phyloP scores from a whole-genome alignment of 2,113 vertebrate genomes.

The Heteronetta atricapilla region DNA sequence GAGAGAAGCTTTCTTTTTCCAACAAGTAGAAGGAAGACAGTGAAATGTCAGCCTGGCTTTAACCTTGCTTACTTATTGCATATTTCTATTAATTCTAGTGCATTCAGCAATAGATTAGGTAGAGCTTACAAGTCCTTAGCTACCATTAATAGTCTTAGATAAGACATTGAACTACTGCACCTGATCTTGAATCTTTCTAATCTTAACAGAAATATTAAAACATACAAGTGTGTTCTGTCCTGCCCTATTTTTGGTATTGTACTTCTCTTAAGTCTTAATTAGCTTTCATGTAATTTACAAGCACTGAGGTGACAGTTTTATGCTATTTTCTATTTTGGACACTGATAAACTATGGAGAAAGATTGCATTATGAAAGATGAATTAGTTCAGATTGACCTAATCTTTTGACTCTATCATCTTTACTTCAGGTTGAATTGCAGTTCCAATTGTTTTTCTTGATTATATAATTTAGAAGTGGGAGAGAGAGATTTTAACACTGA shows the following conservation, averaged over 20 bases:
- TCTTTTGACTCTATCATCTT: not conserved
- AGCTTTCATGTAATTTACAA: not conserved
- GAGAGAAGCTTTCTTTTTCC: not conserved
- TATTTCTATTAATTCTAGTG: not conserved
- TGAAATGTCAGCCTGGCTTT: slow-evolving; percentile 7
- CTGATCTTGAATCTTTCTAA: not conserved
- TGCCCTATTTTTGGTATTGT: not conserved
- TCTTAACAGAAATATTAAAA: not conserved
- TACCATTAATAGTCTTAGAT: not conserved
- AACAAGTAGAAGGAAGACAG: not conserved
- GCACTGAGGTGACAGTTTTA: not conserved
- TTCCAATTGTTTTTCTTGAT: not conserved
- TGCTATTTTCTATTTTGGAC: not conserved
- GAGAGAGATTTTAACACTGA: not conserved
- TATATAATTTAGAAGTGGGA: not conserved
- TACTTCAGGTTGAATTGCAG: not conserved
- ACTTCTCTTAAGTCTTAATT: not conserved
- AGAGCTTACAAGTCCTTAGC: not conserved
- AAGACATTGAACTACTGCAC: not conserved
- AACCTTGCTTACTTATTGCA: not conserved
- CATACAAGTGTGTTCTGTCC: not conserved
- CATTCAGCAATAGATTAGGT: not conserved
- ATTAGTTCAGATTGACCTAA: not conserved
- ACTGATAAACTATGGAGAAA: not conserved
- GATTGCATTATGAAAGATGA: not conserved